Evolutionary conservation across 2,113 vertebrate genomes (phyloP), one percentile per base, ranked within the genome.

Genomic region (Brachirus orientalis): DNA sequence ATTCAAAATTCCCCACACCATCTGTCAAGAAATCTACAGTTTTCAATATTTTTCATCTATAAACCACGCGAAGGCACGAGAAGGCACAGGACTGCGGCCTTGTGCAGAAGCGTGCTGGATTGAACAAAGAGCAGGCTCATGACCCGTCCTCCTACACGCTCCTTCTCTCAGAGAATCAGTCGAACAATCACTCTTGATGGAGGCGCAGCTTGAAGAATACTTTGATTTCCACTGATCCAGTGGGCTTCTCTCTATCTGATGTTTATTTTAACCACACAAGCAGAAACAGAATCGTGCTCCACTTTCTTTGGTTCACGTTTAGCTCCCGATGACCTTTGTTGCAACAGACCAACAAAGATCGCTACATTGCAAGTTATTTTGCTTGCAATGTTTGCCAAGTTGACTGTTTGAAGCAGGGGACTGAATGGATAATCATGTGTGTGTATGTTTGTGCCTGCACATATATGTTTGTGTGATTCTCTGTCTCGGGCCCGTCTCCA

Each of bases 111-210:
- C 10, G 6, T 57, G 71, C 28, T 70, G 75, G 57, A 56, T 60
- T 53, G 28, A 83, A 89, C 85, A 90, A 88, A 86, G 85, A 80
- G 63, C 44, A 38, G 63, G 44, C 71, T 77, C 72, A 55, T 79
- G 89, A 86, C 82, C 74, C 50, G 38, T 86, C 86, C 84, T 81
- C 87, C 89, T 79, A 86, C 85, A 75, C 83, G 9, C 64, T 78
- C 65, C 41, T 59, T 68, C 18, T 41, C 63, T 69, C 68, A 60
- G 74, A 85, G 54, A 69, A 53, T 22, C 11, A 14, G 12, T 40
- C 11, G 63, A 86, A 66, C 61, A 72, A 64, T 80, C 47, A 3
- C 18, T 45, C 22, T 57, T 11, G 53, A 58, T 36, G 7, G 57
- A 53, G 53, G 46, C 69, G 8, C 72, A 63, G 77, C 68, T 68